Evolutionary conservation across 2,888 invertebrate species (phyloP).

Genomic region (Smittia aterrima): DNA sequence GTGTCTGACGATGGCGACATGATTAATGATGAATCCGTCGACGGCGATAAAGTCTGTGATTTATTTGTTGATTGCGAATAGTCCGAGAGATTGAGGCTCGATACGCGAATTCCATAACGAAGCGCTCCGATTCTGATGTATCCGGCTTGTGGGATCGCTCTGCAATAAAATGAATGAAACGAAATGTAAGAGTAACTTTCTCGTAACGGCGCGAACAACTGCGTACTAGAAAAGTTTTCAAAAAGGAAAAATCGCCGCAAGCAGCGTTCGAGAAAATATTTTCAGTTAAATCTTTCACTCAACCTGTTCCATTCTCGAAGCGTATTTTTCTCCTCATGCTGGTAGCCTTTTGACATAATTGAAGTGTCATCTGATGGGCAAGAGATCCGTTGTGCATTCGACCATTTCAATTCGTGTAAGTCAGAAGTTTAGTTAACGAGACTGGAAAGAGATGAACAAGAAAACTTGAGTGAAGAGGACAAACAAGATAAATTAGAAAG

Average conservation of each 20-base stretch:
- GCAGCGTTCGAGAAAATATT: background rate
- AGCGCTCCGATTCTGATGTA: conserved; percentile 29
- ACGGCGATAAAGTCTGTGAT: conserved; percentile 11
- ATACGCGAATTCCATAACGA: conserved; percentile 29
- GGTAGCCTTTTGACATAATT: conserved; percentile 8
- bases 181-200: background rate
- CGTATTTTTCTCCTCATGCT: conserved; percentile 23
- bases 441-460: background rate
- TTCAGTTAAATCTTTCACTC: background rate
- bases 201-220: conserved; percentile 11
- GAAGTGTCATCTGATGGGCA: background rate
- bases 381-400: background rate
- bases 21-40: conserved; percentile 27
- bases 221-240: conserved; percentile 31
- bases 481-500: too few species aligned
- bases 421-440: background rate
- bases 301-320: conserved; percentile 31
- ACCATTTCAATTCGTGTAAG: background rate
- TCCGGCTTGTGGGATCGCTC: conserved; percentile 34
- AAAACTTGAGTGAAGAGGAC: too few species aligned
- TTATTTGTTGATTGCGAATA: conserved; percentile 20
- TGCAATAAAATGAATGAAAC: background rate
- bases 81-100: conserved; percentile 22
- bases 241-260: background rate
- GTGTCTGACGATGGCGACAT: conserved; percentile 36